Evolutionary conservation across 2,888 invertebrate species (phyloP), one percentile per base, ranked within the genome.

Genomic region (Nomada goodeniana): DNA sequence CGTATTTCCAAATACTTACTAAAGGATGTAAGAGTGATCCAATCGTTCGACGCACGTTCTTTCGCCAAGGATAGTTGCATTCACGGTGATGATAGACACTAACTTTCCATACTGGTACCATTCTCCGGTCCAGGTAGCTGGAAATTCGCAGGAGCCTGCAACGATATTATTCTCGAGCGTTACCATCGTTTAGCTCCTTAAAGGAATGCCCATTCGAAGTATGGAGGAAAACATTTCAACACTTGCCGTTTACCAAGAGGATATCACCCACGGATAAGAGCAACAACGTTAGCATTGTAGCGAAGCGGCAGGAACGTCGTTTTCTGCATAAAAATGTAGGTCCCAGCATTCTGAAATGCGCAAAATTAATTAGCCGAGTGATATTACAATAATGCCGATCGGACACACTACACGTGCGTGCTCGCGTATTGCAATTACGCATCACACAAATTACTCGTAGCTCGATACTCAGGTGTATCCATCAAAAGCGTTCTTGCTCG

Each of bases 81-180:
- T 94, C 59, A 93, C 89, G 26, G 84, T 88, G 77, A 94, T 91
- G 76, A 94, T 91, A 53, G 91, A 89, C 44, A 89, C 84, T 4
- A 94, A 95, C 81, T 95, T 95, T 4, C 96, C 97, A 4, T 96
- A 96, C 92, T 96, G 96, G 94, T 97, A 97, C 97, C 97, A 97
- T 89, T 95, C 94, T 50, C 97, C 97, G 3, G 95, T 94, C 97
- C 97, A 97, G 77, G 94, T 94, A 73, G 94, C 94, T 53, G 96
- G 96, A 92, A 97, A 97, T 80, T 95, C 95, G 93, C 97, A 97
- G 80, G 95, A 95, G 83, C 96, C 96, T 94, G 95, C 92, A 95
- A 95, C 79, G 94, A 89, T 87, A 57, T 59, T 26, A 15, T 55
- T 23, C 44, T 20, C 1, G 9, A 15, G 23, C 29, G 1, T 69